Percentiles rank a stretch among this genome's conserved stretches.
Conservation (phyloP, 2,797 vertebrate species). For the Melanitta fusca region DNA sequence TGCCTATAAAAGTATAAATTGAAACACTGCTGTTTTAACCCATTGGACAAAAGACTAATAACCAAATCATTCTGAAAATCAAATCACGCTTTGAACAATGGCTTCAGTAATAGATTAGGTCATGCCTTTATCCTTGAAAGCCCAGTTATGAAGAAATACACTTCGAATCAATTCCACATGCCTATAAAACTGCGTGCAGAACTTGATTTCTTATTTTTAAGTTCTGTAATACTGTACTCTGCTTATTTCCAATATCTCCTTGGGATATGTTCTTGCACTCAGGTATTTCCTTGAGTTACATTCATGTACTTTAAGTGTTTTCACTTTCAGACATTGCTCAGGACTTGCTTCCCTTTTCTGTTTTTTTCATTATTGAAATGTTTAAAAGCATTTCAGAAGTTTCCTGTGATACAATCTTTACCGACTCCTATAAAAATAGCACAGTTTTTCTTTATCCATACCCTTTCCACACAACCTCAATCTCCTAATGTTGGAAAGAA, state of each 20-base stretch:
- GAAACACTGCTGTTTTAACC: not conserved
- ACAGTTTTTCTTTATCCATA: not conserved
- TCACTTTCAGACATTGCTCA: not conserved
- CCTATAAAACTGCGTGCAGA: conserved; percentile 7
- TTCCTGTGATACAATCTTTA: conserved; percentile 14
- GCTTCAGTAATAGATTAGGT: conserved; percentile 10
- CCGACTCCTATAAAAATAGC: not conserved
- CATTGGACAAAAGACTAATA: not conserved
- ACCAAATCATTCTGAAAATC: not conserved
- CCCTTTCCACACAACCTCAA: not conserved
- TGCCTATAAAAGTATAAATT: not conserved
- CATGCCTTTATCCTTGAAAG: conserved; percentile 26
- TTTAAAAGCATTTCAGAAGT: conserved; percentile 38
- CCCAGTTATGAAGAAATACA: conserved; percentile 10
- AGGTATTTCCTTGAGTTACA: not conserved
- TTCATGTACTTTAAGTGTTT: not conserved
- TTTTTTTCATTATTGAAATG: conserved; percentile 2
- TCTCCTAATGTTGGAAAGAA: not conserved
- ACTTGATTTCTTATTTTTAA: not conserved
- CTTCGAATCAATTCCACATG: conserved; percentile 7
- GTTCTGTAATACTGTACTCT: not conserved
- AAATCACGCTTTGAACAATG: not conserved
- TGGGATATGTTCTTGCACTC: not conserved
- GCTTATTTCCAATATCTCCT: not conserved
- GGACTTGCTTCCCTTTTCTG: conserved; percentile 23